Percentiles rank a stretch among this genome's conserved stretches.
Conservation (phyloP, 1,140 invertebrate genomes). For the Drosophila nannoptera region DNA sequence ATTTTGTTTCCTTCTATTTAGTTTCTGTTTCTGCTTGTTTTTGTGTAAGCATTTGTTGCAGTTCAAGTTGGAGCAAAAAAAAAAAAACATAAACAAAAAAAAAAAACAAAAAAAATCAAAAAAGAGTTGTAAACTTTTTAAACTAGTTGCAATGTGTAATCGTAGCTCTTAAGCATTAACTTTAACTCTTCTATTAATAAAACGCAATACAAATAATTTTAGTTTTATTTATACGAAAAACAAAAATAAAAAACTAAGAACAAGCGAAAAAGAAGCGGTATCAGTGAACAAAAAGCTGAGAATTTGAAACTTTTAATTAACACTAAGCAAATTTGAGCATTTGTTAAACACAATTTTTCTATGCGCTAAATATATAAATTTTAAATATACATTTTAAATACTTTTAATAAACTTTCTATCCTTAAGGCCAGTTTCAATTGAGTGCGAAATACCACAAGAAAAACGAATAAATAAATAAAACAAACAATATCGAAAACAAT, state of each 20-base stretch:
- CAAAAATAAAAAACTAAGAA: conserved; percentile 1
- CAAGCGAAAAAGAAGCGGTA: too few species aligned
- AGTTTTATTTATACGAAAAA: conserved; percentile 66
- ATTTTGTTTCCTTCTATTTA: conserved; percentile 15
- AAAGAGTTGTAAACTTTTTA: conserved; percentile 54
- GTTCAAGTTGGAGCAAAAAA: conserved; percentile 36
- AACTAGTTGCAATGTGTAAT: conserved; percentile 72
- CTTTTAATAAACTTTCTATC: conserved; percentile 75
- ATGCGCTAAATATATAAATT: conserved; percentile 32
- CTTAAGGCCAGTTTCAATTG: conserved; percentile 65
- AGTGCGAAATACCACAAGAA: conserved; percentile 39
- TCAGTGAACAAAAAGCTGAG: not conserved
- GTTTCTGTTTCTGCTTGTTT: conserved; percentile 15
- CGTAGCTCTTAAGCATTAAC: conserved; percentile 57
- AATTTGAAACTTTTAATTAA: conserved; percentile 54
- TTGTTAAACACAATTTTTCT: conserved; percentile 62
- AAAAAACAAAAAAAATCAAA: not conserved
- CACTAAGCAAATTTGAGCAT: conserved; percentile 71
- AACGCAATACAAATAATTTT: conserved; percentile 75
- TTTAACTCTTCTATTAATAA: conserved; percentile 71
- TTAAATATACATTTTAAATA: conserved; percentile 61
- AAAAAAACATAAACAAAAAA: not conserved
- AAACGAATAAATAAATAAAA: not conserved
- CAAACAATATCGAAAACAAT: conserved; percentile 35
- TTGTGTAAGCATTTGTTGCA: conserved; percentile 65